Base-by-base conservation (phyloP, 1,140 invertebrate species). In the Drusus annulatus region DNA sequence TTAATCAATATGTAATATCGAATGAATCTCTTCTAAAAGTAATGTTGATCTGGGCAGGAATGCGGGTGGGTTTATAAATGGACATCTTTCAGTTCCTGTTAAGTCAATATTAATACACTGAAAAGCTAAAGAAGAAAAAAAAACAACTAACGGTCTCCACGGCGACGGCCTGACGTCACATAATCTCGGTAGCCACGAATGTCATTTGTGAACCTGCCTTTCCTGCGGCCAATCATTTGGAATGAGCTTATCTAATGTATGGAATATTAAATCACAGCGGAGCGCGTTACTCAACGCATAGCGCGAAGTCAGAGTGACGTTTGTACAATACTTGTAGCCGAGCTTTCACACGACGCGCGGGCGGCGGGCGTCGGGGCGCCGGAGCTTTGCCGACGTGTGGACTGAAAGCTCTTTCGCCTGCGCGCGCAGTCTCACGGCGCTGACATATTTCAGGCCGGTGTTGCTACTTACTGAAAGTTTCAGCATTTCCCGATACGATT, bases 131-230 rank as follows among this genome's bases (percentile, higher is more conserved):
- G 68, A 78, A 50, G 45, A 36, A 50, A 77, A 68, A 52, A 69
- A 69, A 60, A 69, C 19, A 69, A 85, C 87, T 87, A 83, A 89
- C 89, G 87, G 86, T 89, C 88, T 83, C 89, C 89, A 79, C 54
- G 88, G 88, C 65, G 89, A 88, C 83, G 89, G 87, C 82, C 86
- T 89, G 79, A 87, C 87, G 84, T 85, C 28, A 86, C 84, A 81
- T 87, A 87, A 73, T 90, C 89, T 80, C 85, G 86, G 84, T 89
- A 89, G 21, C 89, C 88, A 79, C 89, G 86, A 86, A 87, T 88
- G 84, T 88, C 89, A 80, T 89, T 87, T 51, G 87, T 89, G 84
- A 89, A 90, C 31, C 89, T 86, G 76, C 89, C 89, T 85, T 88
- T 88, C 80, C 88, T 86, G 85, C 89, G 86, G 78, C 87, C 88